Base-by-base conservation (phyloP, 2,888 invertebrate species). In the Coelogynopora nodosa region DNA sequence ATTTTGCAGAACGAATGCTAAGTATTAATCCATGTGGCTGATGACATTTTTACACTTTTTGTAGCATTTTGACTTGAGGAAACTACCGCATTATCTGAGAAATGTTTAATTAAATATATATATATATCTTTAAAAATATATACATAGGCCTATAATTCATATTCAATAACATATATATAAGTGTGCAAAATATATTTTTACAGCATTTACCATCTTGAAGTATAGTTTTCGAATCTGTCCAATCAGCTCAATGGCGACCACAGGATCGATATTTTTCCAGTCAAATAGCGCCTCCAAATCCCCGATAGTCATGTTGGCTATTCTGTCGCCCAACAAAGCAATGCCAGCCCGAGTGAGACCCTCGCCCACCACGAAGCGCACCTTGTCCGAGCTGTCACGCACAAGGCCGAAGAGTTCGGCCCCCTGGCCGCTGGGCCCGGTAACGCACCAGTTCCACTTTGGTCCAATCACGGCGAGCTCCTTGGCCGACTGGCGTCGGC, bases 261-360 rank as follows among this genome's bases (percentile, higher is more conserved):
- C 87, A 0, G 89, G 89, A 83, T 90, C 89, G 0, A 89, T 87
- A 81, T 88, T 88, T 86, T 89, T 89, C 13, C 87, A 84, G 26
- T 90, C 89, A 2, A 89, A 67, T 87, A 90, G 87, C 1, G 89
- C 88, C 31, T 88, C 88, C 0, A 90, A 85, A 28, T 90, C 89
- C 0, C 89, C 89, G 13, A 90, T 88, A 5, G 89, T 89, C 89
- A 90, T 89, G 86, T 89, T 88, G 49, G 90, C 89, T 29, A 90
- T 67, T 67, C 89, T 89, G 0, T 87, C 87, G 2, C 89, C 89
- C 23, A 90, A 88, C 0, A 89, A 88, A 26, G 88, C 82, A 0
- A 88, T 85, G 0, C 90, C 90, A 29, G 88, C 87, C 30, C 87
- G 84, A 0, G 90, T 89, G 10, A 90, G 83, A 0, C 90, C 90